phyloP scores from a whole-genome alignment of 2,797 vertebrate species.

The Poecilia wingei region DNA sequence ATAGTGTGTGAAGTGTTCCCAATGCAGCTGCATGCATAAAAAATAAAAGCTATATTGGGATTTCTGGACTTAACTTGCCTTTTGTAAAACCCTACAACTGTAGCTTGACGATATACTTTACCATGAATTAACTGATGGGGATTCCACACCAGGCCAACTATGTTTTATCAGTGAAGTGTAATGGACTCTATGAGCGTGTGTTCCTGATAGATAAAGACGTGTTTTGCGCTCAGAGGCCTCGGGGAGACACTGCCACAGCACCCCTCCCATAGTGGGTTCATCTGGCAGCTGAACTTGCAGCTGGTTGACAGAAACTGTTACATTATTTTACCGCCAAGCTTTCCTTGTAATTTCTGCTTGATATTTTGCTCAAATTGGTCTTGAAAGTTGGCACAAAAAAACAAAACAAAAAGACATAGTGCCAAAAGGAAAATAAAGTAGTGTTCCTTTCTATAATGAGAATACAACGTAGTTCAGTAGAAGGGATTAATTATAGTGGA shows the following conservation, averaged over 20 bases:
- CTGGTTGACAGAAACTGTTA: background rate
- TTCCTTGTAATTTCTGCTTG: background rate
- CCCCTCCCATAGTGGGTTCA: slow-evolving; percentile 61
- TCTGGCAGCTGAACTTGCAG: slow-evolving; percentile 10
- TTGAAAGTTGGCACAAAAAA: background rate
- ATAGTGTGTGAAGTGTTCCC: background rate
- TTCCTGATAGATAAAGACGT: slow-evolving; percentile 72
- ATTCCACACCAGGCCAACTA: slow-evolving; percentile 38
- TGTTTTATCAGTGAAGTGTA: slow-evolving; percentile 1
- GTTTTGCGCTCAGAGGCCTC: slow-evolving; percentile 52
- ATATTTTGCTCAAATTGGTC: background rate
- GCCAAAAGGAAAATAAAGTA: background rate
- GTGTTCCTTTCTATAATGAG: background rate
- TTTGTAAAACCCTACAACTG: background rate
- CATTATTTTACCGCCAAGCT: background rate
- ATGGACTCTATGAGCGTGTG: slow-evolving; percentile 58
- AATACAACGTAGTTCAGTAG: background rate
- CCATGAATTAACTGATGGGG: slow-evolving; percentile 9
- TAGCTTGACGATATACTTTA: background rate
- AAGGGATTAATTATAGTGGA: background rate
- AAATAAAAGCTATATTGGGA: background rate
- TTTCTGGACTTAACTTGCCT: background rate
- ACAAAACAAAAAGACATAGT: no score
- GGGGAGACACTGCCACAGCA: slow-evolving; percentile 33
- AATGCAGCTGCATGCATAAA: background rate